Base-by-base conservation (phyloP, 2,797 vertebrate genomes). In the Enteromius fasciolatus region DNA sequence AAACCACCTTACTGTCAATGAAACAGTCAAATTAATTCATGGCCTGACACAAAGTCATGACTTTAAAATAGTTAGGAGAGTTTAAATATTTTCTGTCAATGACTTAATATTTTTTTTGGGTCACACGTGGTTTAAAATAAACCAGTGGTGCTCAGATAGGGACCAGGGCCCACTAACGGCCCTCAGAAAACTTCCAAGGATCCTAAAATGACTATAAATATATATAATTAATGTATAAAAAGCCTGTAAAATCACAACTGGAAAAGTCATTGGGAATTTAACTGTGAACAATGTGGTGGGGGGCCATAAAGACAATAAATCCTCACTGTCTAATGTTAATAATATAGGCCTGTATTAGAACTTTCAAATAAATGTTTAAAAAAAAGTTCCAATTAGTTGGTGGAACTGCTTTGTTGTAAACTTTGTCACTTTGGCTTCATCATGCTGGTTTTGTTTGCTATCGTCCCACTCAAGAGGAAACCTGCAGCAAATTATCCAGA, bases 391-490 rank as follows among this genome's bases (percentile, higher is more conserved):
- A 73, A 73, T n/a, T 33, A n/a, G 28, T n/a, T 54, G 18, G 28
- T 52, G 48, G 10, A 52, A n/a, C 28, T 52, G 25, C 9, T 73
- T 31, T 20, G 41, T 33, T 73, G 69, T 20, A n/a, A 73, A 20
- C 4, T 28, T 48, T 8, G 36, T 70, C 67, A 46, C 36, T 28
- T 57, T 80, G 8, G 11, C 67, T 52, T 72, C 41, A 48, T 48
- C 41, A 36, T 80, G 39, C 54, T 33, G 68, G 41, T 41, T 61
- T 36, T 72, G 39, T 14, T 1, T 15, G 15, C 23, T 80, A 48
- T 48, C 68, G 18, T 57, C 41, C 78, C 14, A 80, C 78, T 72
- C 67, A 80, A 52, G 31, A 31, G 39, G 8, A 59, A 80, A 36
- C 28, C 9, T 48, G 25, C 4, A 2, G 28, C n/a, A 59, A 18